Evolutionary conservation across 2,888 invertebrate genomes (phyloP).

Genomic region (Tinea trinotella): DNA sequence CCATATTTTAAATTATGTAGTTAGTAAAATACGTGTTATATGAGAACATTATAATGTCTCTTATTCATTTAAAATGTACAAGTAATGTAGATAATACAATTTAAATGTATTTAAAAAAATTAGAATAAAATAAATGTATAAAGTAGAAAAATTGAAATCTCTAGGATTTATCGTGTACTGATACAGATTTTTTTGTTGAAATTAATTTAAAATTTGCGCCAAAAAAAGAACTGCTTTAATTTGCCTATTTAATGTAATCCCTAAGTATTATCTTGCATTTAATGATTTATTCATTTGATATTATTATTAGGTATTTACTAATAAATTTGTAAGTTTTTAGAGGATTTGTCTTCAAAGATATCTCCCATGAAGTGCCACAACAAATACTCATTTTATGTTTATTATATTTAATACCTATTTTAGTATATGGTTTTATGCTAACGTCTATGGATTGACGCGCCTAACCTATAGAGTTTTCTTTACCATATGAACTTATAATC

Average conservation of each 20-base stretch:
- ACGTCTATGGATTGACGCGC: too few species aligned
- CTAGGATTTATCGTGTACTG: conserved; percentile 9
- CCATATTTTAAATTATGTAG: conserved; percentile 1
- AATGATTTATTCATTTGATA: not conserved
- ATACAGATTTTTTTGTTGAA: not conserved
- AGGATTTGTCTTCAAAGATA: too few species aligned
- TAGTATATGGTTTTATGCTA: too few species aligned
- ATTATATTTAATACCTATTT: too few species aligned
- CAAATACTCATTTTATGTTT: not conserved
- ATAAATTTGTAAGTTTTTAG: conserved; percentile 1
- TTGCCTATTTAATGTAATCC: not conserved
- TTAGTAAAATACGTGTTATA: conserved; percentile 4
- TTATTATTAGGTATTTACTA: not conserved
- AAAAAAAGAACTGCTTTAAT: conserved; percentile 5
- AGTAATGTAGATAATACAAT: not conserved
- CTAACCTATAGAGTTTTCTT: too few species aligned
- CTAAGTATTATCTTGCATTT: too few species aligned
- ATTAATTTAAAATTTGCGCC: conserved; percentile 1
- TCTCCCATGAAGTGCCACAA: not conserved
- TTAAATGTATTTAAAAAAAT: conserved; percentile 5
- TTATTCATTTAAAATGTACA: not conserved
- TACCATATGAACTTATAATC: too few species aligned
- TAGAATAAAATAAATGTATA: conserved; percentile 6
- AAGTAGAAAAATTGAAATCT: conserved; percentile 10
- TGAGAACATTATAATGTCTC: not conserved